Base-by-base conservation (phyloP, 2,888 invertebrate species). In the Platypus cylindrus region DNA sequence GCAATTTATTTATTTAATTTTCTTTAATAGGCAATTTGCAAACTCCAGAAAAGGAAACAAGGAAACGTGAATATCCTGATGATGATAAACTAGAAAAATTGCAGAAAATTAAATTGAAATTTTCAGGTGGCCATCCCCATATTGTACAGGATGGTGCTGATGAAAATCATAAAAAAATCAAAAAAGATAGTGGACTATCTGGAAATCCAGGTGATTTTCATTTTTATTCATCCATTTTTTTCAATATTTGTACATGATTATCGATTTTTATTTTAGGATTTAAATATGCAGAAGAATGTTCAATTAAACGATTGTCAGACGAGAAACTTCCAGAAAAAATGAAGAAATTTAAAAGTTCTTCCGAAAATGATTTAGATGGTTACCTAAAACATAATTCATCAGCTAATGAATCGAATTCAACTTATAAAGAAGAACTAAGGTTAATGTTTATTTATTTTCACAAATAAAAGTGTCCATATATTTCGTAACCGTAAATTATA, bases 81-180 rank as follows among this genome's bases (percentile, higher is more conserved):
- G 55, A 56, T n/a, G 49, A 50, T 2, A 50, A 50, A 28, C 44
- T 43, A 4, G 59, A 67, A 37, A 68, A 67, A 43, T 50, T 68
- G 24, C 64, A 63, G 0, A 69, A 68, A 45, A 69, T 70, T 22
- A 70, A 69, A 41, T 45, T 70, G 27, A 71, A 71, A 41, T 55
- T 70, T 23, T 67, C 67, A 0, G 58, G 60, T 5, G 58, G 60
- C 5, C 58, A 57, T 36, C 54, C 62, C 2, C 60, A 61, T 34
- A 62, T 62, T 20, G 55, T 62, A 3, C 56, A 55, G 23, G 48
- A 46, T 17, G 32, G 23, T 7, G 41, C 45, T 1, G 49, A 51
- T 8, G 40, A 40, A n/a, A 25, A 20, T 23, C 38, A 42, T 30
- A 51, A 47, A 33, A 44, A 48, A 27, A 31, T 34, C 5, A 35